Evolutionary conservation across 2,113 vertebrate species (phyloP), one percentile per base, ranked within the genome.

Genomic region (Oceanodroma tethys): DNA sequence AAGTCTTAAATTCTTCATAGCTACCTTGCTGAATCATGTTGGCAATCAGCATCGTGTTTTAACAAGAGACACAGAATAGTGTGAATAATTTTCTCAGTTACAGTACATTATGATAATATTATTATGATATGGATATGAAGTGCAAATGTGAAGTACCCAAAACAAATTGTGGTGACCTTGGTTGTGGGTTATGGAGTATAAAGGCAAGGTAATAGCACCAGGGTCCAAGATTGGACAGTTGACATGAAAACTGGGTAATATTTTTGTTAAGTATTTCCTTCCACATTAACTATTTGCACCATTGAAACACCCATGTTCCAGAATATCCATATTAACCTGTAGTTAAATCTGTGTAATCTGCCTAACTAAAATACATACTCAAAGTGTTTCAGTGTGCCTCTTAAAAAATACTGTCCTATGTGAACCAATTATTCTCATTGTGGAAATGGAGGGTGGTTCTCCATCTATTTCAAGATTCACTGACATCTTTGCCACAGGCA

Each of bases 401-500:
- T 92, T 55, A 45, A 76, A 79, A 95, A 81, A 83, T 34, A 38
- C 2, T 84, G 42, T 32, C n/a, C 71, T 66, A 34, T 32, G 21
- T 71, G 53, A 97, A 90, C 4, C 11, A 62, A 30, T 52, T 67
- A 86, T 58, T 94, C 55, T 53, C 5, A 1, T 2, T 75, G 30
- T 66, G 36, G 45, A 93, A 94, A 94, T 22, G 42, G 50, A 91
- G 67, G 27, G 11, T 66, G 9, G 18, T 55, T 94, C 50, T 82
- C 27, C 7, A 40, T 27, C 66, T 90, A 25, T 92, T 93, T 83
- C 38, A 74, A 93, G 84, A 91, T 80, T 81, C 62, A 72, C 52
- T 82, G 73, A 87, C 76, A 86, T 87, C n/a, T 81, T 96, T 95
- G 93, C 91, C 81, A 88, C 50, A 70, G 86, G 86, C 87, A 94